A percentile compares a stretch with the other conserved stretches of the same genome.
These are phyloP conservation scores for Bovichtus variegatus DNA, from an alignment of 2,797 vertebrate genomes.

Conservation along the genomic window DNA sequence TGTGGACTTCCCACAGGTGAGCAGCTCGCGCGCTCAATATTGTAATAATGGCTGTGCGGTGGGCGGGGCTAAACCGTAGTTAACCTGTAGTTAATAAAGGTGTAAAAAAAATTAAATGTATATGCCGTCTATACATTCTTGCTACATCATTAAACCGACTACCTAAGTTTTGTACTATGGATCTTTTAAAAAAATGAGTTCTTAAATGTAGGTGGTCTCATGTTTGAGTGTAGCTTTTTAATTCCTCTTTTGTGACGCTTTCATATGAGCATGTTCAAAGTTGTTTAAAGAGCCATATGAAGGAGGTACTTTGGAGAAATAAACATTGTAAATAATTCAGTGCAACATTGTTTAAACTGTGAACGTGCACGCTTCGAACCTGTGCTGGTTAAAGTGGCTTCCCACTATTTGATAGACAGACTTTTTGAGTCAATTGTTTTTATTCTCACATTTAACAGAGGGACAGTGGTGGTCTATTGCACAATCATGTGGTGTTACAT, in stretches of 20 bases:
- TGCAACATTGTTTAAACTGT: not conserved
- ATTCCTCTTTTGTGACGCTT: not conserved
- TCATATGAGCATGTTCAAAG: not conserved
- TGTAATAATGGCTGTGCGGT: not conserved
- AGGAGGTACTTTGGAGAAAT: not conserved
- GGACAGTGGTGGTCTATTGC: not conserved
- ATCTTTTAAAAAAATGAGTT: not conserved
- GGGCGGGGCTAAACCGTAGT: not conserved
- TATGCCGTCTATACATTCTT: no score
- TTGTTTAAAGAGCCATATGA: not conserved
- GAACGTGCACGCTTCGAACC: not conserved
- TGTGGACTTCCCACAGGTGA: not conserved
- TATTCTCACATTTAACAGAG: constrained; percentile 7
- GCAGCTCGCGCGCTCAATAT: fast-evolving
- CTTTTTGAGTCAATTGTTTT: not conserved
- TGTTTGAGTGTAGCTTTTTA: not conserved
- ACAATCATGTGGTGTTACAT: constrained; percentile 37
- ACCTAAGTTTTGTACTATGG: not conserved
- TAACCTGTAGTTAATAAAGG: no score
- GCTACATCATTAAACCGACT: not conserved
- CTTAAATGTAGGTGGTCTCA: not conserved
- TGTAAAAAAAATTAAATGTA: not conserved
- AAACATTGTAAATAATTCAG: not conserved
- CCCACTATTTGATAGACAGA: not conserved
- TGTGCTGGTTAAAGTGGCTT: not conserved